phyloP scores from a whole-genome alignment of 2,888 invertebrate species.

The Eupithecia centaureata region DNA sequence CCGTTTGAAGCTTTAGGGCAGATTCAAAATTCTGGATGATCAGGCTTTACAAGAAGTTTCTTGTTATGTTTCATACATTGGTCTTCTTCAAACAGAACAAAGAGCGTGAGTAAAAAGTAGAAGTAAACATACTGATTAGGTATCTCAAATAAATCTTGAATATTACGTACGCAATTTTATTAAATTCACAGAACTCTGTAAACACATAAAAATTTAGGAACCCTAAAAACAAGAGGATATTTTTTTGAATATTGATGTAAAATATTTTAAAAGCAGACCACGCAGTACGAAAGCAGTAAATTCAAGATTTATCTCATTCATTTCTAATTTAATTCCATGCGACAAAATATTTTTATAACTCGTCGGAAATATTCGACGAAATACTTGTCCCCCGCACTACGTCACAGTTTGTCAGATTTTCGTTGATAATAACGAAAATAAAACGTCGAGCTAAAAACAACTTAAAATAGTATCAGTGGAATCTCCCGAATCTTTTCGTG shows the following conservation, averaged over 20 bases:
- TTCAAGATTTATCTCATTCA: background rate
- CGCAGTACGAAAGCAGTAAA: background rate
- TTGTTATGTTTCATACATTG: no score
- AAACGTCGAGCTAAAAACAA: background rate
- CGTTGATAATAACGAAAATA: background rate
- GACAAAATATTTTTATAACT: background rate
- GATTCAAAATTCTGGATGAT: no score
- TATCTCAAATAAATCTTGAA: no score
- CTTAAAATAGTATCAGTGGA: background rate
- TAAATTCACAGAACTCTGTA: background rate
- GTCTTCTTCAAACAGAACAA: no score
- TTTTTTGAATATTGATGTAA: background rate
- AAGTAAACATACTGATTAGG: no score
- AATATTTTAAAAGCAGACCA: background rate
- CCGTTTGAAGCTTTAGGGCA: no score
- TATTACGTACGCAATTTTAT: no score
- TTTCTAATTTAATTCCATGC: background rate
- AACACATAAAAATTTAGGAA: no score
- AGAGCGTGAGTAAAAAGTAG: no score
- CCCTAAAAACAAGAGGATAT: no score
- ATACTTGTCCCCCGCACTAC: background rate
- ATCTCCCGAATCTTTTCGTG: background rate
- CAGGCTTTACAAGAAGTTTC: no score
- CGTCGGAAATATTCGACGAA: background rate
- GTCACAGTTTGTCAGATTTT: background rate